phyloP scores from a whole-genome alignment of 2,888 invertebrate genomes.

The Micoletzkya japonica region DNA sequence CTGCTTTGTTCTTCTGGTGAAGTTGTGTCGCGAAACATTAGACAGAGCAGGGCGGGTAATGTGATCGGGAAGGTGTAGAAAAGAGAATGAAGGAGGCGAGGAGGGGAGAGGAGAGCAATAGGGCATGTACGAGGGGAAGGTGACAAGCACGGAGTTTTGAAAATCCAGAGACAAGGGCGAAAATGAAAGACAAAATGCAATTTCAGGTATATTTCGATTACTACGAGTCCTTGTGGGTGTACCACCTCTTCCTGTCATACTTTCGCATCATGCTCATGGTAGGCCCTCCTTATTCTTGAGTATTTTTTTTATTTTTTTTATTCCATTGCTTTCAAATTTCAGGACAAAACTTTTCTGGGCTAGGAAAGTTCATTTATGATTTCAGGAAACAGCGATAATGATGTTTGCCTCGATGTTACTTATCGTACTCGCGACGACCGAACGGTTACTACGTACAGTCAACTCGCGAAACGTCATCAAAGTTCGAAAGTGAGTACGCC shows the following conservation, averaged over 20 bases:
- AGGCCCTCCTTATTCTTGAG: background rate
- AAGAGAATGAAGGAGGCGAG: background rate
- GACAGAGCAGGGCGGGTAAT: background rate
- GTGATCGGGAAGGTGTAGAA: background rate
- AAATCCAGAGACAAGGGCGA: background rate
- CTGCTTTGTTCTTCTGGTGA: background rate
- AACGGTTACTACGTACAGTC: conserved; percentile 56
- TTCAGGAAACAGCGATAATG: conserved; percentile 34
- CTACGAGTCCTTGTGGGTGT: conserved; percentile 52
- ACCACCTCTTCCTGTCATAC: conserved; percentile 57
- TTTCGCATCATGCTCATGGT: conserved; percentile 44
- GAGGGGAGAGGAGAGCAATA: background rate
- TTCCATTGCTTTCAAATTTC: no score
- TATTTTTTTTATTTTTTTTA: background rate
- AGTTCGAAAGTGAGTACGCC: conserved; percentile 37
- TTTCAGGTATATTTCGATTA: conserved; percentile 59
- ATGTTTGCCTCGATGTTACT: conserved; percentile 62
- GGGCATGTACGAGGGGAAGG: background rate
- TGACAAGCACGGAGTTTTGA: background rate
- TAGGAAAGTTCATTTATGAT: no score
- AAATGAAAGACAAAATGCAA: background rate
- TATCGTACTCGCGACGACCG: conserved; percentile 59
- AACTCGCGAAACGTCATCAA: conserved; percentile 39
- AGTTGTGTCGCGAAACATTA: background rate
- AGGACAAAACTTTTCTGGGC: no score